phyloP scores from a whole-genome alignment of 2,797 vertebrate genomes.

The Taenioides sp. region DNA sequence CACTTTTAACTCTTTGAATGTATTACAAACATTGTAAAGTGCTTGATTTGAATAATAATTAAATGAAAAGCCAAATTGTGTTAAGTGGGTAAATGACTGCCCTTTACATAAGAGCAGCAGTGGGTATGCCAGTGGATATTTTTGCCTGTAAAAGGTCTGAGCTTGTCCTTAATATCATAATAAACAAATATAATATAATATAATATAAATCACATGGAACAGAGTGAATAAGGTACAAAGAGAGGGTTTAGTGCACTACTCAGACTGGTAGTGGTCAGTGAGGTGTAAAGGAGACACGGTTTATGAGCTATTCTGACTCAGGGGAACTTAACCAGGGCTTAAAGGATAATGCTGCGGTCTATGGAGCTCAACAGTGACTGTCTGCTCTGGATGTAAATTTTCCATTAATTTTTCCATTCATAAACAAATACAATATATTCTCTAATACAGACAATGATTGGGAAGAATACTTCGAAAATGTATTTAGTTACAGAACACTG shows the following conservation, averaged over 20 bases:
- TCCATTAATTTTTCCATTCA: too few relatives aligned
- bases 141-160: background rate
- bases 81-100: background rate
- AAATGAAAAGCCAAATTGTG: background rate
- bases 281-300: background rate
- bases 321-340: constrained; percentile 8
- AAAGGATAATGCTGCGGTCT: background rate
- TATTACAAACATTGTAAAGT: background rate
- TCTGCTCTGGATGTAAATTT: too few relatives aligned
- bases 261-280: background rate
- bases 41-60: constrained; percentile 1
- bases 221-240: background rate
- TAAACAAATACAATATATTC: too few relatives aligned
- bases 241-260: background rate
- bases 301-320: background rate
- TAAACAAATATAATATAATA: background rate
- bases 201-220: background rate
- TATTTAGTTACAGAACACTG: too few relatives aligned
- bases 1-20: background rate
- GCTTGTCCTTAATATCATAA: background rate
- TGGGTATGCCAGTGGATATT: background rate
- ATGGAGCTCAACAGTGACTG: too few relatives aligned
- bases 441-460: too few relatives aligned
- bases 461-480: too few relatives aligned
- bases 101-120: background rate